Evolutionary conservation across 2,797 vertebrate species (phyloP).

Genomic region (Diceros bicornis): DNA sequence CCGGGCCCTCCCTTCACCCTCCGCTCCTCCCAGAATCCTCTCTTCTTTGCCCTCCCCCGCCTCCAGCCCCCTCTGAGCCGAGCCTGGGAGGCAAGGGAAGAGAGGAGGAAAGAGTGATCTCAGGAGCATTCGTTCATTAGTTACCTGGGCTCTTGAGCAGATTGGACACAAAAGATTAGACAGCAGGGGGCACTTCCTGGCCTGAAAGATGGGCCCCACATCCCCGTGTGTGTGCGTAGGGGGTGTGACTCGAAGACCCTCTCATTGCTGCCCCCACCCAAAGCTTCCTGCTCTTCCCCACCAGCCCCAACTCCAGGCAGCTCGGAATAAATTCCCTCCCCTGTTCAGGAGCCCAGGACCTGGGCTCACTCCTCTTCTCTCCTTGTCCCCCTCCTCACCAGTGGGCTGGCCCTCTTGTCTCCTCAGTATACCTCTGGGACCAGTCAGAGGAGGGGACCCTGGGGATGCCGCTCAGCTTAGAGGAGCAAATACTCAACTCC

Average conservation of each 20-base stretch:
- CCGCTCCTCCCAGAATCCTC: constrained; percentile 71
- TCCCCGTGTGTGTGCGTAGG: not conserved
- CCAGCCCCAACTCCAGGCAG: not conserved
- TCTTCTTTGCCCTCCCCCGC: constrained; percentile 18
- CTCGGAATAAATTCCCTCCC: not conserved
- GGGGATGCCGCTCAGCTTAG: constrained; percentile 73
- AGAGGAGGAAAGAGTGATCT: not conserved
- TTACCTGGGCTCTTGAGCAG: not conserved
- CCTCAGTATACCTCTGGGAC: constrained; percentile 76
- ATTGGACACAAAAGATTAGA: not conserved
- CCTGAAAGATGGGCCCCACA: not conserved
- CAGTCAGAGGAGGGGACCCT: constrained; percentile 65
- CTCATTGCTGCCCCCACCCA: not conserved
- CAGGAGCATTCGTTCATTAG: not conserved
- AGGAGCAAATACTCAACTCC: constrained; percentile 87
- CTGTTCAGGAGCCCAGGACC: not conserved
- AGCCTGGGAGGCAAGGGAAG: not conserved
- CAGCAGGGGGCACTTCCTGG: not conserved
- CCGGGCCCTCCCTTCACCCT: not conserved
- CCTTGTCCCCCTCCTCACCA: not conserved
- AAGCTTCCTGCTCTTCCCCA: not conserved
- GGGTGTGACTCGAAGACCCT: not conserved
- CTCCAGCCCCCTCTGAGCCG: not conserved
- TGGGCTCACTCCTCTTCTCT: not conserved
- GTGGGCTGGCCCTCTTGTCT: constrained; percentile 27